Base-by-base conservation (phyloP, 2,113 vertebrate species). In the Callipepla squamata region DNA sequence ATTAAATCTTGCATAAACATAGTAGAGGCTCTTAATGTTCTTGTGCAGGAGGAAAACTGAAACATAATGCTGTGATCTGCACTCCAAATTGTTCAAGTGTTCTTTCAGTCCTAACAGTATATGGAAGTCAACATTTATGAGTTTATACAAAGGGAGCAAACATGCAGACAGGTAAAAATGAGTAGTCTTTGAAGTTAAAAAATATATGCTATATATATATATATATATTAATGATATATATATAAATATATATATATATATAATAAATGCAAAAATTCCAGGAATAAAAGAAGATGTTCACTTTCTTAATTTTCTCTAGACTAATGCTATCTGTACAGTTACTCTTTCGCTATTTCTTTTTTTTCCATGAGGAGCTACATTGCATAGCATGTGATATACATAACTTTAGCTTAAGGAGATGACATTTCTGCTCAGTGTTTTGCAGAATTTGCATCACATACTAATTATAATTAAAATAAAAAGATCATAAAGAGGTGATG, bases 401-500 rank as follows among this genome's bases (percentile, higher is more conserved):
- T 32, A 90, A 63, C 78, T 94, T 89, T 80, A 80, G 36, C 32
- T 73, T 87, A 88, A 85, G 22, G 21, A 72, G 32, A 67, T 59
- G 15, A 9, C 45, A 23, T 63, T 73, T 87, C 51, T 59, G 30
- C 40, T 90, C 47, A 51, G 40, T 22, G 21, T 85, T 38, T 92
- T 89, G 57, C 74, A 85, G 75, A 90, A 77, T 16, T 11, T 61
- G 26, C 73, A 47, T 57, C 45, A 32, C 57, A 45, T 44, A 68
- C 87, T 42, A 34, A 82, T 7, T 81, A 76, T 84, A 69, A 94
- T 95, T 91, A 73, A 61, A 77, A 88, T 86, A 89, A 89, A 87
- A 78, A 74, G 87, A 87, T 76, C 86, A 83, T 92, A 80, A 96
- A 94, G 44, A 59, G 78, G 57, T 69, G 85, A 55, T 85, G 84